These are phyloP conservation scores for Drosophila neonasuta DNA, from an alignment of 2,888 invertebrate genomes.

Conservation along the genomic window DNA sequence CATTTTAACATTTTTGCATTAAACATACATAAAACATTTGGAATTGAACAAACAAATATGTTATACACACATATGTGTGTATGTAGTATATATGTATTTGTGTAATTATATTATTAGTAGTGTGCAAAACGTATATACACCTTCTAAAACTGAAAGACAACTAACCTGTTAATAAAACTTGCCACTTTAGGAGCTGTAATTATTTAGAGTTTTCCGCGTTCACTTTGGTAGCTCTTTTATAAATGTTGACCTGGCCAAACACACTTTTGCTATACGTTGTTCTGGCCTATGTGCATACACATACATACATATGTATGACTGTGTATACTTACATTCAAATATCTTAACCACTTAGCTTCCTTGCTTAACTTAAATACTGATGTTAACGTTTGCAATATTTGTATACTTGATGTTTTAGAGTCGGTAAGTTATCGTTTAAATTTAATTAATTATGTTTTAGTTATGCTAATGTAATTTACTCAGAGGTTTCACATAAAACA, in stretches of 20 bases:
- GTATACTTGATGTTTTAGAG: constrained; percentile 19
- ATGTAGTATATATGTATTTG: too few species aligned
- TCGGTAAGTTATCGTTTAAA: constrained; percentile 35
- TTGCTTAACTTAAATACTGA: background rate
- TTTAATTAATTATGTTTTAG: constrained; percentile 36
- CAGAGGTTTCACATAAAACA: constrained; percentile 58
- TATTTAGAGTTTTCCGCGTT: constrained; percentile 18
- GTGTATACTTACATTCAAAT: background rate
- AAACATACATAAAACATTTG: too few species aligned
- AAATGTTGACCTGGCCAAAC: constrained; percentile 42
- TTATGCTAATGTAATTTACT: constrained; percentile 52
- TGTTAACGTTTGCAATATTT: constrained; percentile 13
- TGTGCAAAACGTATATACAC: background rate
- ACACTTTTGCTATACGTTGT: constrained; percentile 50
- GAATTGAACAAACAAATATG: too few species aligned
- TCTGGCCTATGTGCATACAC: constrained; percentile 7
- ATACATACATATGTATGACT: background rate
- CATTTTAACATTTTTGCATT: too few species aligned
- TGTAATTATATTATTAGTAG: background rate
- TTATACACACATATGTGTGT: too few species aligned
- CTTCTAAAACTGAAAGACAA: background rate
- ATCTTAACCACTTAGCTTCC: background rate
- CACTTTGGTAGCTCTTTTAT: constrained; percentile 11
- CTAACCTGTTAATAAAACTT: constrained; percentile 51
- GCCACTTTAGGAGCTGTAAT: constrained; percentile 32